These are phyloP conservation scores for Neolamprologus falcicula DNA, from an alignment of 2,113 vertebrate genomes.

Conservation along the genomic window DNA sequence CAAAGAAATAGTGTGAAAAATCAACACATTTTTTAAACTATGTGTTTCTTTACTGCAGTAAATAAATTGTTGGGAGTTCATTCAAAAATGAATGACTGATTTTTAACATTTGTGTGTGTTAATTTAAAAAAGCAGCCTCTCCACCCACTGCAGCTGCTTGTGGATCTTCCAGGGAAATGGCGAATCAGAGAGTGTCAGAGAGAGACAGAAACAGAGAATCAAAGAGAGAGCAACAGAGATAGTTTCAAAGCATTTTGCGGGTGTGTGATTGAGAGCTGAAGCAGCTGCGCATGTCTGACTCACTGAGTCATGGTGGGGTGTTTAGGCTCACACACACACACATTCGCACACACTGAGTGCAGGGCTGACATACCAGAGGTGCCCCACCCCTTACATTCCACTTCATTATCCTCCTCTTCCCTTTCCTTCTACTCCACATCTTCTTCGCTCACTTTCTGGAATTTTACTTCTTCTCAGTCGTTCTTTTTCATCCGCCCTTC, in stretches of 20 bases:
- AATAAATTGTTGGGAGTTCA: background rate
- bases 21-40: background rate
- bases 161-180: background rate
- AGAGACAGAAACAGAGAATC: background rate
- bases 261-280: conserved; percentile 56
- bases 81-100: background rate
- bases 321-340: conserved; percentile 23
- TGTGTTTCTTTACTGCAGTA: background rate
- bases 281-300: conserved; percentile 69
- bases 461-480: background rate
- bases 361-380: conserved; percentile 65
- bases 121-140: background rate
- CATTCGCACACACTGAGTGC: background rate
- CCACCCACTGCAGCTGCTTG: background rate
- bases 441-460: background rate
- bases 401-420: conserved; percentile 58
- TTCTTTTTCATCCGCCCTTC: background rate
- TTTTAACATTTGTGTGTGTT: background rate
- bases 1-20: background rate
- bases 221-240: conserved; percentile 10
- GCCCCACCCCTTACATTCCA: conserved; percentile 73
- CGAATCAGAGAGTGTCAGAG: background rate
- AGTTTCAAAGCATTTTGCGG: conserved; percentile 45
- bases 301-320: conserved; percentile 54
- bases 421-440: conserved; percentile 22